A percentile compares a stretch with the other conserved stretches of the same genome.
Evolutionary conservation across 2,888 invertebrate species (phyloP).

Genomic region (Megalurothrips usitatus): DNA sequence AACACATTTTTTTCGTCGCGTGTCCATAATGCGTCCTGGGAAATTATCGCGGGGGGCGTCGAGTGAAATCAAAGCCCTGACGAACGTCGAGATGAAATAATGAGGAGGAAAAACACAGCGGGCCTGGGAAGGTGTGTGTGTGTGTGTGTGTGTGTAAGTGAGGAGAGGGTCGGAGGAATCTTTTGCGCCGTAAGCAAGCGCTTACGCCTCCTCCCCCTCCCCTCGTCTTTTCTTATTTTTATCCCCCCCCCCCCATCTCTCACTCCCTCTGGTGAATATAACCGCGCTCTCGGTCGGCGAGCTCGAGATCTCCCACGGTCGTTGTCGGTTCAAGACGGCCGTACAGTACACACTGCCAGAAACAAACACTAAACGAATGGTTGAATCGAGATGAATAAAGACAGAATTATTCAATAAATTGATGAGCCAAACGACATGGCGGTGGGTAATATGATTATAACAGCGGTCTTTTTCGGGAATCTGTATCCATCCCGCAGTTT

Average conservation of each 20-base stretch:
- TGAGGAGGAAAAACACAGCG: neutral
- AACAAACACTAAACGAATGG: no score
- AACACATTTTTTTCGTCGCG: no score
- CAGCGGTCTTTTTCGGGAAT: no score
- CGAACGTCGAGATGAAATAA: neutral
- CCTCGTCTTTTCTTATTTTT: neutral
- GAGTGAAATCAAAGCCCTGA: no score
- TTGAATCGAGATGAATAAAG: no score
- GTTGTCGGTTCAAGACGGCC: neutral
- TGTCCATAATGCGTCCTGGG: no score
- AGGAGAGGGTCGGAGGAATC: neutral
- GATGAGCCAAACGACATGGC: no score
- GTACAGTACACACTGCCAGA: neutral
- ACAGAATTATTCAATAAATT: no score
- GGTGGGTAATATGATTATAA: no score
- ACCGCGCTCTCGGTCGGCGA: neutral
- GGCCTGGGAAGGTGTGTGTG: neutral
- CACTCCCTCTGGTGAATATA: neutral
- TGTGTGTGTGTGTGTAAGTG: neutral
- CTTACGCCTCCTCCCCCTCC: neutral
- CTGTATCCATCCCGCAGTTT: no score
- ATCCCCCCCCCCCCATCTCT: neutral
- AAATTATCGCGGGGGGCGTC: no score
- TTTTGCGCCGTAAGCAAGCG: neutral
- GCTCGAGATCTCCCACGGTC: neutral